These are phyloP conservation scores for Brachionus angularis DNA, from an alignment of 1,140 invertebrate species.

Conservation along the genomic window DNA sequence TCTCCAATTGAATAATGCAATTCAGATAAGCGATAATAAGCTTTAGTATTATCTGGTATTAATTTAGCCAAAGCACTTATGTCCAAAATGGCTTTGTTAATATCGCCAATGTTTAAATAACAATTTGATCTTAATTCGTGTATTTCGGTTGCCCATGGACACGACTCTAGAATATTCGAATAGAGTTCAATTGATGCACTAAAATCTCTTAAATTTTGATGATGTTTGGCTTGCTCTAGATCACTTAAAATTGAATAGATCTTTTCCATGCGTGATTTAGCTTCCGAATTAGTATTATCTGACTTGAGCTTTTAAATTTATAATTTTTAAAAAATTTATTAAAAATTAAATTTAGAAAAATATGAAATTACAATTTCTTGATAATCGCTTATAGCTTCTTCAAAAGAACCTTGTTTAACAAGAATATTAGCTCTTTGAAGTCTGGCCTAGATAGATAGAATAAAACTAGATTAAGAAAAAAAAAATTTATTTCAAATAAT, in stretches of 20 bases:
- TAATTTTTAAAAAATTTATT: background rate
- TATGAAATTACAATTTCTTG: constrained; percentile 71
- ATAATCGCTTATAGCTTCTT: constrained; percentile 76
- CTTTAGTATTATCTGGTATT: constrained; percentile 81
- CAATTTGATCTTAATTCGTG: constrained; percentile 79
- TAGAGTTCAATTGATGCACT: constrained; percentile 68
- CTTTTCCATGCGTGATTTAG: constrained; percentile 64
- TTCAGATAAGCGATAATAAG: constrained; percentile 74
- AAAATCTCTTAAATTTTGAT: constrained; percentile 67
- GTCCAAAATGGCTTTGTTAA: constrained; percentile 81
- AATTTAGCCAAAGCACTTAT: constrained; percentile 83
- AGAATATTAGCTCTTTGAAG: constrained; percentile 79
- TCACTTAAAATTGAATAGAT: constrained; percentile 67
- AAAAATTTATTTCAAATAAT: constrained; percentile 34
- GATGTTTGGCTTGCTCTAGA: constrained; percentile 66
- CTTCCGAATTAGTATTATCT: constrained; percentile 75
- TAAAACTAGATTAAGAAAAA: constrained; percentile 50
- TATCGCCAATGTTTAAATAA: constrained; percentile 73
- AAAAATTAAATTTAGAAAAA: background rate
- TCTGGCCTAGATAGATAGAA: too few relatives aligned
- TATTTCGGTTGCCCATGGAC: constrained; percentile 79
- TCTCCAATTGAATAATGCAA: constrained; percentile 85
- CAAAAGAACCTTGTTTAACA: constrained; percentile 79
- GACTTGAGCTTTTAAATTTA: constrained; percentile 61
- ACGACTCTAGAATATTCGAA: constrained; percentile 72